Evolutionary conservation across 2,797 vertebrate species (phyloP).

Genomic region (Phrynocephalus vlangalii): DNA sequence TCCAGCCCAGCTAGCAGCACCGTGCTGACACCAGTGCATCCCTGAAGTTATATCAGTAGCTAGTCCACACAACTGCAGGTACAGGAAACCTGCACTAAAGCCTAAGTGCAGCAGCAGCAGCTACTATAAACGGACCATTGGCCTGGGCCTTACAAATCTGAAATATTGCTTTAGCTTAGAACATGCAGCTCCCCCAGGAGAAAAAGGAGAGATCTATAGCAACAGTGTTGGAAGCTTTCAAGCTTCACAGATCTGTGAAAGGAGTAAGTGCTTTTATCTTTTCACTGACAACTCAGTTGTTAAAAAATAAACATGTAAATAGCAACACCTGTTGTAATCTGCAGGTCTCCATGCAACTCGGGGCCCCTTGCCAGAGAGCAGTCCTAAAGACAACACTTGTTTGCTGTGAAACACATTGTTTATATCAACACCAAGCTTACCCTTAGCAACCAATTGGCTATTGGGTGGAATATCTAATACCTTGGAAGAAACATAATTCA

Average conservation of each 20-base stretch:
- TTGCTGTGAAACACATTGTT: not conserved
- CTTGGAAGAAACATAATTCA: too few relatives aligned
- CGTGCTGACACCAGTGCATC: not conserved
- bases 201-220: not conserved
- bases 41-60: not conserved
- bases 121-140: not conserved
- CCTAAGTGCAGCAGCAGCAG: not conserved
- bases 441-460: slow-evolving; percentile 11
- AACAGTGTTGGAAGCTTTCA: too few relatives aligned
- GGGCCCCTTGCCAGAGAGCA: rapidly evolving
- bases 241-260: not conserved
- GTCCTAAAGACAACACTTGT: not conserved
- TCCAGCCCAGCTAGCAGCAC: not conserved
- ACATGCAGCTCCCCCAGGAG: not conserved
- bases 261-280: not conserved
- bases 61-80: not conserved
- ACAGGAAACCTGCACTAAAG: not conserved
- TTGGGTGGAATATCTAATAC: too few relatives aligned
- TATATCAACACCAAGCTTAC: slow-evolving; percentile 22
- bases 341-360: not conserved
- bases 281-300: not conserved
- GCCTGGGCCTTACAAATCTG: not conserved
- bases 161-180: not conserved
- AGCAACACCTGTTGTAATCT: slow-evolving; percentile 4
- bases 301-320: not conserved